Percentiles rank a stretch among this genome's conserved stretches.
Evolutionary conservation across 2,888 invertebrate species (phyloP).

Genomic region (Rhamphomyia laevipes): DNA sequence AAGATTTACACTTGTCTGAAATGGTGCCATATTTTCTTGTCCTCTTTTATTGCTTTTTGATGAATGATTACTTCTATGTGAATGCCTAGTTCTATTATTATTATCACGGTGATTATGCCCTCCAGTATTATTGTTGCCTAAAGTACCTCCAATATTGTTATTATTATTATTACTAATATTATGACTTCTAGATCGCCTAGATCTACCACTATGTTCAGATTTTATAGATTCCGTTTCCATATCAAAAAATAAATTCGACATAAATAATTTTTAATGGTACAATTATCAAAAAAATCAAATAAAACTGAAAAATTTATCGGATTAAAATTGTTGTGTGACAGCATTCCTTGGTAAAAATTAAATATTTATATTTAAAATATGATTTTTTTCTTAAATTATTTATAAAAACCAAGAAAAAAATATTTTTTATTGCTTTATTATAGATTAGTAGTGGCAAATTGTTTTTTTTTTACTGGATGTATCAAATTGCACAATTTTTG

Average conservation of each 20-base stretch:
- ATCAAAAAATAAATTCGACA: constrained; percentile 20
- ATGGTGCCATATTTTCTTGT: constrained; percentile 62
- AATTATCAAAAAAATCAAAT: too few species aligned
- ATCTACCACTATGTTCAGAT: constrained; percentile 81
- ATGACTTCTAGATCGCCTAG: constrained; percentile 54
- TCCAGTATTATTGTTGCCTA: constrained; percentile 16
- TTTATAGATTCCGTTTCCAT: constrained; percentile 94
- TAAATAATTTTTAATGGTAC: background rate
- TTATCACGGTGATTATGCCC: constrained; percentile 48
- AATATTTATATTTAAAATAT: too few species aligned
- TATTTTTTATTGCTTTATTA: too few species aligned
- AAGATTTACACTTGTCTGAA: constrained; percentile 74
- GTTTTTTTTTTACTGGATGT: too few species aligned
- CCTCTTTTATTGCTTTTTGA: constrained; percentile 46
- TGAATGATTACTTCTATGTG: constrained; percentile 46
- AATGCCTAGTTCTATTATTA: constrained; percentile 47
- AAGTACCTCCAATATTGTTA: constrained; percentile 19
- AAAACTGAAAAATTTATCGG: too few species aligned
- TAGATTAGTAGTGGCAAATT: too few species aligned
- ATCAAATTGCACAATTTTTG: too few species aligned
- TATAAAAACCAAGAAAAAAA: too few species aligned
- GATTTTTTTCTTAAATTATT: too few species aligned
- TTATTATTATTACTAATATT: constrained; percentile 30
- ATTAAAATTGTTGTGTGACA: too few species aligned
- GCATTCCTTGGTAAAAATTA: too few species aligned